phyloP scores from a whole-genome alignment of 2,888 invertebrate species.

The Mythimna vitellina region DNA sequence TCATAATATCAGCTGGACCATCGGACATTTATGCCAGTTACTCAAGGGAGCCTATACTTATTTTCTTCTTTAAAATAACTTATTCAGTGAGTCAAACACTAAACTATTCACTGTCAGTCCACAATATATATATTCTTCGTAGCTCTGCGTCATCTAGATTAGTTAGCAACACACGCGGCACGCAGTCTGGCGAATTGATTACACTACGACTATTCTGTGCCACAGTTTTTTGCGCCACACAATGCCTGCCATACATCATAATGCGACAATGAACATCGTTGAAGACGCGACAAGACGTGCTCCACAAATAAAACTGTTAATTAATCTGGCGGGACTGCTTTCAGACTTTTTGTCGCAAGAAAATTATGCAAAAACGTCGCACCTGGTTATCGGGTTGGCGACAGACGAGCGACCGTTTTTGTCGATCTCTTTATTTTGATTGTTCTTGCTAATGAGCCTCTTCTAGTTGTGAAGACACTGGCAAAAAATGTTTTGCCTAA shows the following conservation, averaged over 20 bases:
- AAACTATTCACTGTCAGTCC: background rate
- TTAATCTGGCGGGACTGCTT: slow-evolving; percentile 66
- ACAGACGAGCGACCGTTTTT: background rate
- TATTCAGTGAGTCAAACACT: background rate
- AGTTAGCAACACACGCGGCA: slow-evolving; percentile 81
- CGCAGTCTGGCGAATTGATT: slow-evolving; percentile 83
- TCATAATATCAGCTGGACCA: background rate
- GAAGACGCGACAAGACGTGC: slow-evolving; percentile 55
- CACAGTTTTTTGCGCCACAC: slow-evolving; percentile 76
- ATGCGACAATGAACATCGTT: slow-evolving; percentile 53
- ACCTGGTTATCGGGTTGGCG: slow-evolving; percentile 1
- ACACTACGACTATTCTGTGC: slow-evolving; percentile 70
- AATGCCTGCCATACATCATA: slow-evolving; percentile 63
- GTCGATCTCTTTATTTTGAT: background rate
- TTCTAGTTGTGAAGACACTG: background rate
- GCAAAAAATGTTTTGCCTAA: background rate
- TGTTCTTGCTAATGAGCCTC: background rate
- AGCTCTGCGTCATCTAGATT: slow-evolving; percentile 74
- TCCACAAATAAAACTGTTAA: slow-evolving; percentile 68
- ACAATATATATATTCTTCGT: slow-evolving; percentile 63
- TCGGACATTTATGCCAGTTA: background rate
- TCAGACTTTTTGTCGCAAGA: slow-evolving; percentile 52
- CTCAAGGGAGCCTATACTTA: too few species aligned
- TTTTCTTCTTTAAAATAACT: background rate
- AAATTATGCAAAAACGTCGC: slow-evolving; percentile 54